Conservation (phyloP, 2,888 invertebrate species). For the Melanargia galathea region DNA sequence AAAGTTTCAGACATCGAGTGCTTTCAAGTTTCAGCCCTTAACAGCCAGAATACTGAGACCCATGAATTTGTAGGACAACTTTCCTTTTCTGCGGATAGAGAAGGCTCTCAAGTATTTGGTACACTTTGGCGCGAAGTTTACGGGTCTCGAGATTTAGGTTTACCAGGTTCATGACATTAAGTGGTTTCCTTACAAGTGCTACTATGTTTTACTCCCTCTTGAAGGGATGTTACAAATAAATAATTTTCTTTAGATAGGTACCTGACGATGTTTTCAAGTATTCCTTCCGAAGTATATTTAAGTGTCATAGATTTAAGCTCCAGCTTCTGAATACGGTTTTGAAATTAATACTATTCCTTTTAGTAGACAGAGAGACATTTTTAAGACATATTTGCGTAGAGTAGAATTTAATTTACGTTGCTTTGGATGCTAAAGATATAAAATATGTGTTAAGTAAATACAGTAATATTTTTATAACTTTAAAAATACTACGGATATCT, state of each 20-base stretch:
- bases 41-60: slow-evolving; percentile 52
- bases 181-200: slow-evolving; percentile 59
- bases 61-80: slow-evolving; percentile 34
- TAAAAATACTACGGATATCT: too few relatives aligned
- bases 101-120: slow-evolving; percentile 50
- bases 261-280: background rate
- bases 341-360: background rate
- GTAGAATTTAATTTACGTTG: too few relatives aligned
- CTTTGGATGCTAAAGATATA: too few relatives aligned
- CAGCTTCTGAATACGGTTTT: too few relatives aligned
- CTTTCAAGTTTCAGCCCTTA: slow-evolving; percentile 66
- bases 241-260: slow-evolving; percentile 42
- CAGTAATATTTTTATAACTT: too few relatives aligned
- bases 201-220: slow-evolving; percentile 50
- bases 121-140: slow-evolving; percentile 45
- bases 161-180: slow-evolving; percentile 64
- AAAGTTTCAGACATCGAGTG: slow-evolving; percentile 77
- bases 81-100: slow-evolving; percentile 41
- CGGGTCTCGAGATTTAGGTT: slow-evolving; percentile 68
- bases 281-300: background rate
- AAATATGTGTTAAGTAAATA: too few relatives aligned
- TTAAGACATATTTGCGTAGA: too few relatives aligned
- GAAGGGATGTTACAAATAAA: slow-evolving; percentile 51
- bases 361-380: too few relatives aligned
- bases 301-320: background rate